phyloP scores from a whole-genome alignment of 2,888 invertebrate genomes.

The Arrhopalites spinosus region DNA sequence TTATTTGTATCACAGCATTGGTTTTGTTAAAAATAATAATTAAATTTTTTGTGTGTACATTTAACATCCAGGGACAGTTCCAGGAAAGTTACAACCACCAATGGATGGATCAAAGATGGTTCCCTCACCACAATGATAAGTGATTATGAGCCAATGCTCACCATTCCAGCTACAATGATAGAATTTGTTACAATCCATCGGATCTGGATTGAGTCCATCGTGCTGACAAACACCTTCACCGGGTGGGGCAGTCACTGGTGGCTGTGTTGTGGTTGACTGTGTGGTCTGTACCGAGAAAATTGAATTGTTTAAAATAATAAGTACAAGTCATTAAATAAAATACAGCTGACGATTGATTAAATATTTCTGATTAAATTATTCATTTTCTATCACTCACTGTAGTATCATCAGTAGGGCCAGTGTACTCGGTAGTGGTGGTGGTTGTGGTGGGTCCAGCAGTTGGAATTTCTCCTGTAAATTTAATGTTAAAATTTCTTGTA shows the following conservation, averaged over 20 bases:
- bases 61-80: constrained; percentile 44
- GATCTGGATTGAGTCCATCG: constrained; percentile 47
- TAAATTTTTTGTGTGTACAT: too few species aligned
- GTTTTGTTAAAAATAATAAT: too few species aligned
- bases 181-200: constrained; percentile 38
- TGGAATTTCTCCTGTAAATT: background rate
- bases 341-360: background rate
- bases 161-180: constrained; percentile 40
- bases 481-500: too few species aligned
- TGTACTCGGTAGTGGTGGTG: constrained; percentile 18
- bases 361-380: background rate
- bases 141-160: constrained; percentile 32
- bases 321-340: background rate
- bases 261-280: constrained; percentile 24
- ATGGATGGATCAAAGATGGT: constrained; percentile 42
- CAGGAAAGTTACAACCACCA: constrained; percentile 36
- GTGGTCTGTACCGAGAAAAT: constrained; percentile 14
- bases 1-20: too few species aligned
- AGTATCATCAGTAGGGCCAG: background rate
- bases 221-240: constrained; percentile 38
- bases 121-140: constrained; percentile 39
- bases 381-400: background rate
- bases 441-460: constrained; percentile 29
- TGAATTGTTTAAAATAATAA: too few species aligned
- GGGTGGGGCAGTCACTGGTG: constrained; percentile 10